phyloP scores from a whole-genome alignment of 2,113 vertebrate species.

The Varanus salvator region DNA sequence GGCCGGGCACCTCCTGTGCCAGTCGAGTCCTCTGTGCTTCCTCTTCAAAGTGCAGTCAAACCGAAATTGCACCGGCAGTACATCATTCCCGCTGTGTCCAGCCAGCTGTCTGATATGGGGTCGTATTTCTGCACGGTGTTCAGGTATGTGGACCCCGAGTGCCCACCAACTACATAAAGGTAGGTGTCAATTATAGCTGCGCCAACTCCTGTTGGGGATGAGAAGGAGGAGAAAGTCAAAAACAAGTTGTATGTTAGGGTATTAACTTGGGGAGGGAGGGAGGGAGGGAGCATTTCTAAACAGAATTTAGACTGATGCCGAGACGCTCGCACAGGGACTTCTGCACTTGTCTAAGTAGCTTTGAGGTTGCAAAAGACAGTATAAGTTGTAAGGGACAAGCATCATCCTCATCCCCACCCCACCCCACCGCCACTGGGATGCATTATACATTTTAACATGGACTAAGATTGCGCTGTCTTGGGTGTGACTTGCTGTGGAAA shows the following conservation, averaged over 20 bases:
- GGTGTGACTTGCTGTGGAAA: neutral
- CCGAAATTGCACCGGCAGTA: slow-evolving; percentile 98
- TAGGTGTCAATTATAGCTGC: slow-evolving; percentile 95
- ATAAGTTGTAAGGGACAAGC: too few species aligned
- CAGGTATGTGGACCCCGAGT: slow-evolving; percentile 96
- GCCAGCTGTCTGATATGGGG: slow-evolving; percentile 93
- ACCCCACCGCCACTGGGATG: neutral
- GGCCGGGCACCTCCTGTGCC: slow-evolving; percentile 46
- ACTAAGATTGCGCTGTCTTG: neutral
- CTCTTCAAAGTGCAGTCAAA: slow-evolving; percentile 91
- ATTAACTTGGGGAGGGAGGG: neutral
- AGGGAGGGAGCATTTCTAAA: neutral
- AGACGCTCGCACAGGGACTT: neutral
- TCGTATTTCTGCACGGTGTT: slow-evolving; percentile 97
- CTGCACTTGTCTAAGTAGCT: too few species aligned
- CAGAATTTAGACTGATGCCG: neutral
- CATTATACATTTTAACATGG: neutral
- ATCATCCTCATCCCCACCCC: too few species aligned
- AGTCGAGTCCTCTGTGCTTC: slow-evolving; percentile 53
- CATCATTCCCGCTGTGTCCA: slow-evolving; percentile 95
- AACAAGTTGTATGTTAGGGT: neutral
- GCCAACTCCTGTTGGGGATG: slow-evolving; percentile 84
- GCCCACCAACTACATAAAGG: slow-evolving; percentile 97
- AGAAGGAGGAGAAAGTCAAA: neutral
- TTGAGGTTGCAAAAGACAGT: too few species aligned